Base-by-base conservation (phyloP, 2,888 invertebrate genomes). In the Trichogramma dendrolimi region DNA sequence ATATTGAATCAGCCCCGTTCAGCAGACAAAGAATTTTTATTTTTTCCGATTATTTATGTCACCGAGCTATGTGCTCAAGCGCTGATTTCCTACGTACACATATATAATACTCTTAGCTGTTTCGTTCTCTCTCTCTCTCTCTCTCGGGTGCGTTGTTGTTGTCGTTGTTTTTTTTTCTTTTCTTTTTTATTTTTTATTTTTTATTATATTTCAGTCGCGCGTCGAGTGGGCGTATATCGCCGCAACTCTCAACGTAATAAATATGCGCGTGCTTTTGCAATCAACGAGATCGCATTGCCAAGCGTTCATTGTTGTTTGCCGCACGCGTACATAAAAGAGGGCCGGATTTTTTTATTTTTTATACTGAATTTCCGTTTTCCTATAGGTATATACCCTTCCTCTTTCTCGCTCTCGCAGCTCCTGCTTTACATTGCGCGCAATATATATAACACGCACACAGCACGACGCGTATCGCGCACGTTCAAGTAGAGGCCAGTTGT, bases 1-100 rank as follows among this genome's bases (percentile, higher is more conserved):
- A 62, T 62, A 62, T 62, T 58, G 62, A 62, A 61, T 61, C 53
- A 53, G 38, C 47, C 27, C n/a, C 42, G 57, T 51, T 51, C 50
- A 54, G 52, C 52, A 41, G 7, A n/a, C 55, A n/a, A 3, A 14
- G 62, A 27, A 27, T 27, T 27, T 27, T 27, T 27, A 27, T 27
- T 27, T 27, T 27, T 27, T 27, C 27, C 27, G 27, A 27, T 62
- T 62, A 62, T 62, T 55, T 62, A 59, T 59, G 62, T 53, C 42
- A 43, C 10, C 44, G 52, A 27, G 27, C 27, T 27, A 27, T 27
- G 27, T 27, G 27, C 27, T 27, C 27, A 27, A 14, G 41, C 60
- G 46, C 55, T 55, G 58, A 62, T 62, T 62, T 48, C 11, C 11
- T 48, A 14, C 48, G n/a, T n/a, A 14, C 48, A 27, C 27, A 27